These are phyloP conservation scores for Lymantria dispar DNA, from an alignment of 2,888 invertebrate genomes.

Conservation along the genomic window DNA sequence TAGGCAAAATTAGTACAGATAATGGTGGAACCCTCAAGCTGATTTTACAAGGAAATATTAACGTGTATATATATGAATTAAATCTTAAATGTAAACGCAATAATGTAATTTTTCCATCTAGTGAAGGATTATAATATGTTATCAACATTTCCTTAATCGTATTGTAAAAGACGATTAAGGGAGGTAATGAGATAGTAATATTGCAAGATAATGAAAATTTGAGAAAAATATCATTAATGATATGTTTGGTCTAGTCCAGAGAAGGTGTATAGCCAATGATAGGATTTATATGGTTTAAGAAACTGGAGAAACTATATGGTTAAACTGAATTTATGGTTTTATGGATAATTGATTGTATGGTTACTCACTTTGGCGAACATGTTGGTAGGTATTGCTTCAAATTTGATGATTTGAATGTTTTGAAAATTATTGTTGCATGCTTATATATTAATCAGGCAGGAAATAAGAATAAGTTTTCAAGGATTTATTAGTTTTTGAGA, in stretches of 20 bases:
- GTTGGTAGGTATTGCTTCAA: slow-evolving; percentile 1
- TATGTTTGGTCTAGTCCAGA: no score
- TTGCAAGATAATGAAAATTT: neutral
- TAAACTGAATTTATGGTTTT: neutral
- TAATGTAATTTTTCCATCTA: neutral
- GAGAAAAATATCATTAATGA: no score
- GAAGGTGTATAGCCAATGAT: neutral
- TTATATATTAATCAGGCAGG: neutral
- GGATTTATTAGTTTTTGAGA: slow-evolving; percentile 52
- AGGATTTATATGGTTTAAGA: neutral
- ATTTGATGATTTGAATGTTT: slow-evolving; percentile 1
- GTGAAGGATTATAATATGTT: neutral
- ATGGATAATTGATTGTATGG: neutral
- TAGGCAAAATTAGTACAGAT: no score
- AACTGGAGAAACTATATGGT: neutral
- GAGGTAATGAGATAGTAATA: neutral
- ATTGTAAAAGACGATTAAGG: neutral
- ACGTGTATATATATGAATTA: no score
- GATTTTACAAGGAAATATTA: no score
- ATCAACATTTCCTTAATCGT: neutral
- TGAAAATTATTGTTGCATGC: neutral
- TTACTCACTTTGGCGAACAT: slow-evolving; percentile 4
- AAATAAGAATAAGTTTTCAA: slow-evolving; percentile 36
- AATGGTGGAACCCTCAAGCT: no score
- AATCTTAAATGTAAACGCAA: no score